Base-by-base conservation (phyloP, 2,113 vertebrate species). In the Ophthalmolycus amberensis region DNA sequence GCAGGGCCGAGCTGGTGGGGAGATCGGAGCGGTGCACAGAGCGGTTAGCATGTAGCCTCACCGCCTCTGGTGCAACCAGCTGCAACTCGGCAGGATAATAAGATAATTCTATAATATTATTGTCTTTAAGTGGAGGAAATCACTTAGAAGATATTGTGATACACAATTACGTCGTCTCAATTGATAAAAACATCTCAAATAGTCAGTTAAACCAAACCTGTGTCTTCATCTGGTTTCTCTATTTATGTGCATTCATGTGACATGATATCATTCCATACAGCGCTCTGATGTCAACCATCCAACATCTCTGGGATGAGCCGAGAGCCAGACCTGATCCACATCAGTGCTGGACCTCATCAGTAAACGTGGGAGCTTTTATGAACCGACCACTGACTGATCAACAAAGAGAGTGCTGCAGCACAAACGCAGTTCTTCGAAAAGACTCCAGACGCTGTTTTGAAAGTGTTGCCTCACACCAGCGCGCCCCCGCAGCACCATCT, bases 1-100 rank as follows among this genome's bases (percentile, higher is more conserved):
- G 18, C 20, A 9, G 71, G 76, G 82, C 59, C 34, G 2, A 84
- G 80, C 56, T 46, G 76, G 83, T 86, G 85, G 83, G 88, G 79
- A 80, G 82, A 62, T 3, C 0, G 9, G 42, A 42, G 42, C 42
- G 42, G 15, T 34, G 34, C 44, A 46, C 14, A 15, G 4, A 46
- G 44, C 44, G 4, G 14, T 46, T 46, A 46, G 44, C 44, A 46
- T 46, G 44, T 3, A 2, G 54, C 54, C 54, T 52, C 64, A 25
- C 20, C 42, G 42, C 65, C 42, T 29, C 15, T 48, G 67, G 87
- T 75, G 85, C 86, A 89, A 89, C 79, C 22, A 59, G 56, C 46
- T 1, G 85, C 44, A 77, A 85, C 82, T 3, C 3, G 32, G 32
- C 32, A 32, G 32, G 32, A 32, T 34, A 34, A 34, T 5, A 14